Base-by-base conservation (phyloP, 2,797 vertebrate genomes). In the Gallirallus australis region DNA sequence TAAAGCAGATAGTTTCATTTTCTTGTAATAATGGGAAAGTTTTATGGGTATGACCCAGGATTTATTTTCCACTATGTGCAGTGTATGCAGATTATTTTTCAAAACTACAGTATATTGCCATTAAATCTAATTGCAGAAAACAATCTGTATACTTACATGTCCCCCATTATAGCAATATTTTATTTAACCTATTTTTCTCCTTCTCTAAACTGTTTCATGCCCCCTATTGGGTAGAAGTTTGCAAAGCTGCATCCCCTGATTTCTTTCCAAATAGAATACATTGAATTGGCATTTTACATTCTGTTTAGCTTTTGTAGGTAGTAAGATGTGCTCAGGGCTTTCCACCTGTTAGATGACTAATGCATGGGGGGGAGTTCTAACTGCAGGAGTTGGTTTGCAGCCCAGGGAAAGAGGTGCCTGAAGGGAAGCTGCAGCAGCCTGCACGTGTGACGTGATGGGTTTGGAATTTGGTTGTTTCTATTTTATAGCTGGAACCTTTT, bases 341-440 rank as follows among this genome's bases (percentile, higher is more conserved):
- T 89, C 88, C 54, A 64, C 31, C 4, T 82, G 86, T 88, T 57
- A 81, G 31, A 53, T 86, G 40, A 70, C 30, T 47, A 71, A 85
- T 71, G 78, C 65, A 82, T 47, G 52, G 64, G 42, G 48, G 47
- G 12, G 59, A 71, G 64, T 56, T 79, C 64, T 89, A 61, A 40
- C 81, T 89, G 35, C 71, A 82, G 72, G 64, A 66, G 33, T 57
- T 86, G 60, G 28, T 80, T 86, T 93, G 53, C 60, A 86, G 68
- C 88, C 33, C 45, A 65, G 53, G 81, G 72, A 91, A 82, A 48
- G 31, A 27, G 5, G 6, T 90, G 95, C 86, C 75, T 78, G 65
- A 60, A 90, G 75, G 70, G 75, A 90, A 80, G 85, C 91, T 90
- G 80, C 90, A 80, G 86, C 77, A 90, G 78, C 60, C 73, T 9